Evolutionary conservation across 2,888 invertebrate genomes (phyloP).

Genomic region (Holacanthella duospinosa): DNA sequence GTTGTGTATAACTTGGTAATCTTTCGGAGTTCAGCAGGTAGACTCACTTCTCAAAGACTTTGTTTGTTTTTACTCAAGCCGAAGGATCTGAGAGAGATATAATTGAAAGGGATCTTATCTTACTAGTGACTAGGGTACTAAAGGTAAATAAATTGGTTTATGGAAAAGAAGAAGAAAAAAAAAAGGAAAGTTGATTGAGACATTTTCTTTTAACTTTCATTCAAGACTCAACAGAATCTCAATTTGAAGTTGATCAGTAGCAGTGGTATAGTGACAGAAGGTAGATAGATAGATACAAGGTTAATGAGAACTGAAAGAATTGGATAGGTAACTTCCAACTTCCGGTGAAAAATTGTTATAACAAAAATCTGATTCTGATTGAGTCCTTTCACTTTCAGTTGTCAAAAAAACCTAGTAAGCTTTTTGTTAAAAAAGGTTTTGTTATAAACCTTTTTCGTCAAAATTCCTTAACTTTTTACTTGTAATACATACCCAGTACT

Average conservation of each 20-base stretch:
- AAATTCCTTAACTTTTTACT: not conserved
- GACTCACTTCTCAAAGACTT: not conserved
- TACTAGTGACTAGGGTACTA: not conserved
- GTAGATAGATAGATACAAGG: no score
- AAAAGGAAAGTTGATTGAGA: not conserved
- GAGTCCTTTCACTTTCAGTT: no score
- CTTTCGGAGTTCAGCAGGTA: not conserved
- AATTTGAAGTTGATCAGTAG: slow-evolving; percentile 2
- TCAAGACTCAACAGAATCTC: not conserved
- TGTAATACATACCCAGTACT: no score
- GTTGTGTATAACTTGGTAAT: not conserved
- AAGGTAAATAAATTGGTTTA: slow-evolving; percentile 2
- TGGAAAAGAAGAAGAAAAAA: not conserved
- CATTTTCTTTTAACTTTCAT: not conserved
- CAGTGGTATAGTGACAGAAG: no score
- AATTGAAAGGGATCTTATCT: slow-evolving; percentile 1
- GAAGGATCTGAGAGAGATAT: not conserved
- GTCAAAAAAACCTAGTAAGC: no score
- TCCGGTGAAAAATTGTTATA: no score
- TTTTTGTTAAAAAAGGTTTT: no score
- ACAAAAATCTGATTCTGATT: no score
- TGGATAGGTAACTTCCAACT: no score
- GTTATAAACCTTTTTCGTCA: no score
- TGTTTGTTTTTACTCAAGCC: not conserved
- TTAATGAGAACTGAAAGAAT: no score